phyloP scores from a whole-genome alignment of 2,888 invertebrate genomes.

The Platypus cylindrus region DNA sequence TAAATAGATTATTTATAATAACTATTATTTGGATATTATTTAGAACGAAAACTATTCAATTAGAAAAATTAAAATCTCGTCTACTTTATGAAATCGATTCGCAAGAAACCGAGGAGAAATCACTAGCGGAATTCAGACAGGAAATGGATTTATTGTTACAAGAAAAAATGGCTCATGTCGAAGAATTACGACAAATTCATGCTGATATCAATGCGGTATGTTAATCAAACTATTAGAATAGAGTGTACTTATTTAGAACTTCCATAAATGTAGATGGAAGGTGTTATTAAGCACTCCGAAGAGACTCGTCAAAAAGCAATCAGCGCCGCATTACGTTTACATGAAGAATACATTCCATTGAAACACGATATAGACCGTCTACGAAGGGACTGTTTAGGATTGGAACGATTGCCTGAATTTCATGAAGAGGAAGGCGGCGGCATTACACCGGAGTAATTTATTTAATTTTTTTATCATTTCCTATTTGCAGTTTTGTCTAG shows the following conservation, averaged over 20 bases:
- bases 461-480: too few species aligned
- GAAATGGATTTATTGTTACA: slow-evolving; percentile 93
- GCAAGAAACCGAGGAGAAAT: slow-evolving; percentile 88
- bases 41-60: slow-evolving; percentile 77
- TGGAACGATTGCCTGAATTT: slow-evolving; percentile 78
- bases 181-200: slow-evolving; percentile 91
- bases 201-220: slow-evolving; percentile 91
- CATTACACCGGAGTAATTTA: slow-evolving; percentile 68
- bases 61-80: slow-evolving; percentile 82
- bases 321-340: slow-evolving; percentile 75
- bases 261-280: slow-evolving; percentile 77
- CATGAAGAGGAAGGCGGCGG: slow-evolving; percentile 85
- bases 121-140: slow-evolving; percentile 83
- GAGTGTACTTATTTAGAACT: too few species aligned
- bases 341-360: slow-evolving; percentile 87
- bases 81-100: slow-evolving; percentile 82
- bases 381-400: slow-evolving; percentile 76
- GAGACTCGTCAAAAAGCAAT: slow-evolving; percentile 80
- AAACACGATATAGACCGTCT: slow-evolving; percentile 88
- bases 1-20: neutral
- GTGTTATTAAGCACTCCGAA: slow-evolving; percentile 93
- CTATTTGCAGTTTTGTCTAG: too few species aligned
- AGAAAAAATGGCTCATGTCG: slow-evolving; percentile 99
- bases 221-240: too few species aligned
- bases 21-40: too few species aligned